Evolutionary conservation across 1,140 invertebrate species (phyloP).

Genomic region (Tribolium castaneum): DNA sequence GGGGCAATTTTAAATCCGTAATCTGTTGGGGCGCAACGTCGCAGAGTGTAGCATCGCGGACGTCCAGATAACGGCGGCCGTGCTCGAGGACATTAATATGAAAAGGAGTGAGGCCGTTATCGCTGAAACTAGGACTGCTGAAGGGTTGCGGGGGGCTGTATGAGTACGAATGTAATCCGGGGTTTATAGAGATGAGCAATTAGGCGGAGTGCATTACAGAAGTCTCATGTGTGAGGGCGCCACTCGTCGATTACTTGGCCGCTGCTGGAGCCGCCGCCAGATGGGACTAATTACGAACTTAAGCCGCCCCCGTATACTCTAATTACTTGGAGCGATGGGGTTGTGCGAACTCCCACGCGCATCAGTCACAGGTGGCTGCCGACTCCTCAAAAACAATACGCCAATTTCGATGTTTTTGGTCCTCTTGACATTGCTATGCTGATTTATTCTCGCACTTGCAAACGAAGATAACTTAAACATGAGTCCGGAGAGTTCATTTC

Average conservation of each 20-base stretch:
- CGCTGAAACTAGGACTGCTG: not conserved
- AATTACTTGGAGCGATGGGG: constrained; percentile 29
- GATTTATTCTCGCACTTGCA: constrained; percentile 4
- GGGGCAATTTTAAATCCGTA: constrained; percentile 50
- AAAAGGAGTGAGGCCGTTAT: constrained; percentile 41
- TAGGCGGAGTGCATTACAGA: constrained; percentile 59
- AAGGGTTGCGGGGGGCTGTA: constrained; percentile 20
- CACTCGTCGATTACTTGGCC: constrained; percentile 60
- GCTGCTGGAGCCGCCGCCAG: constrained; percentile 56
- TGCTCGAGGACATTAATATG: constrained; percentile 45
- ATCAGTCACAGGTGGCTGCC: constrained; percentile 32
- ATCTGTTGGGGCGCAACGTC: constrained; percentile 45
- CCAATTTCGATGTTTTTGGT: not conserved
- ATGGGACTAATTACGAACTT: constrained; percentile 64
- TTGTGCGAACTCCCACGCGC: constrained; percentile 25
- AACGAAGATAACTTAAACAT: constrained; percentile 10
- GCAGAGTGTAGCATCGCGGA: constrained; percentile 37
- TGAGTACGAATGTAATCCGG: constrained; percentile 56
- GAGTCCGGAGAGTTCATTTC: constrained; percentile 19
- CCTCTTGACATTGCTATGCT: constrained; percentile 4
- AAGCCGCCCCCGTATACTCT: constrained; percentile 55
- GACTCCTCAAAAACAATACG: constrained; percentile 12
- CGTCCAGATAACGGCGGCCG: constrained; percentile 44
- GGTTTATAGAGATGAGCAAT: constrained; percentile 60
- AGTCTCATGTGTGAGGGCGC: constrained; percentile 62